Conservation (phyloP, 1,140 invertebrate genomes). For the Proctacanthus coquilletti region DNA sequence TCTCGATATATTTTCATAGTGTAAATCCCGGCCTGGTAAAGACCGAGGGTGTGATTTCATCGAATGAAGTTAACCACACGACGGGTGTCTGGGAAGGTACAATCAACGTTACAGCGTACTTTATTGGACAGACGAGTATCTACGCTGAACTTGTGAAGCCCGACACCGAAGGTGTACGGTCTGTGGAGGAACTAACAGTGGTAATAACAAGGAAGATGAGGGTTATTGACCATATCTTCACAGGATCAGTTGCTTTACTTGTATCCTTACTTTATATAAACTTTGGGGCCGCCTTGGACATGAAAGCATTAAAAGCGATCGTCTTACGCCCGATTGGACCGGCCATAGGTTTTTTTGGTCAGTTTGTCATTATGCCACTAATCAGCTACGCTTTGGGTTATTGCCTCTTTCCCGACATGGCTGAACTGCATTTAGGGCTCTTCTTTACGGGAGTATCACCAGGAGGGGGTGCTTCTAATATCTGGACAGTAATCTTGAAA, state of each 20-base stretch:
- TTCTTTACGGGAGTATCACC: constrained; percentile 86
- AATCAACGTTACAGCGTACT: constrained; percentile 6
- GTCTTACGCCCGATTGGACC: constrained; percentile 64
- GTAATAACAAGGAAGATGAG: constrained; percentile 45
- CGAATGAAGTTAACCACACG: background rate
- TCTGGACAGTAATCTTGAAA: constrained; percentile 77
- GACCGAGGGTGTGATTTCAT: background rate
- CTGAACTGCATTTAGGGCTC: constrained; percentile 65
- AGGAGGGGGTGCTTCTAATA: constrained; percentile 88
- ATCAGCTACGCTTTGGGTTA: constrained; percentile 62
- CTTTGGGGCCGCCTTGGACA: constrained; percentile 82
- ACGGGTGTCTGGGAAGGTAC: constrained; percentile 4
- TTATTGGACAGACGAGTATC: constrained; percentile 9
- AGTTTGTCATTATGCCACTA: constrained; percentile 81
- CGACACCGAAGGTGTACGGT: background rate
- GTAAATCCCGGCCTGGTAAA: background rate
- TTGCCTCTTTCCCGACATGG: constrained; percentile 50
- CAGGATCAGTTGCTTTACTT: constrained; percentile 56
- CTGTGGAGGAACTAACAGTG: constrained; percentile 32
- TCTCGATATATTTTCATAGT: too few relatives aligned
- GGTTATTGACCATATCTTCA: constrained; percentile 60
- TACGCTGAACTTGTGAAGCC: constrained; percentile 7
- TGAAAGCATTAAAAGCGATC: constrained; percentile 50
- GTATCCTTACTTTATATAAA: constrained; percentile 81
- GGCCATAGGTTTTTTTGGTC: constrained; percentile 61